phyloP scores from a whole-genome alignment of 1,140 invertebrate genomes.

The Hycleus cichorii region DNA sequence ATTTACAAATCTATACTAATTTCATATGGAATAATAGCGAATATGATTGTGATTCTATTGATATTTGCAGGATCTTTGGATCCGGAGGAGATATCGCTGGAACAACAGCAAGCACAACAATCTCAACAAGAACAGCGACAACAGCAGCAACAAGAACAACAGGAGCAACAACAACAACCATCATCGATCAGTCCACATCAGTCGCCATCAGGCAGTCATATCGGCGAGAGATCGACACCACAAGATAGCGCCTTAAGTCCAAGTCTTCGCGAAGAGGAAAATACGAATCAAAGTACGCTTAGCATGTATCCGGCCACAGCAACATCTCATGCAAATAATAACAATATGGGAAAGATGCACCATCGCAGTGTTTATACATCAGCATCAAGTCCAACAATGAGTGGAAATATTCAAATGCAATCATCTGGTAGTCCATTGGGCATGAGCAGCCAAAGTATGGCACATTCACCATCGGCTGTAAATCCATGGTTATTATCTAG shows the following conservation, averaged over 20 bases:
- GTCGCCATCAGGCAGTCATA: slow-evolving; percentile 33
- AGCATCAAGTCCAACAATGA: slow-evolving; percentile 31
- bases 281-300: slow-evolving; percentile 57
- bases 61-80: slow-evolving; percentile 63
- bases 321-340: slow-evolving; percentile 41
- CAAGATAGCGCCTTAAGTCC: slow-evolving; percentile 42
- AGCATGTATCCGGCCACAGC: slow-evolving; percentile 51
- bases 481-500: slow-evolving; percentile 46
- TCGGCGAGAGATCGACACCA: slow-evolving; percentile 42
- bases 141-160: slow-evolving; percentile 20
- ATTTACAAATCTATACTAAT: no score
- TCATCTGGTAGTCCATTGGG: slow-evolving; percentile 31
- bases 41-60: not conserved
- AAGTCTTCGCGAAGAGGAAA: slow-evolving; percentile 63
- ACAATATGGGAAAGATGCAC: slow-evolving; percentile 41
- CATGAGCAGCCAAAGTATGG: slow-evolving; percentile 26
- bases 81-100: slow-evolving; percentile 66
- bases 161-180: slow-evolving; percentile 13
- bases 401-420: slow-evolving; percentile 31
- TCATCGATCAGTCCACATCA: slow-evolving; percentile 37
- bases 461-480: slow-evolving; percentile 37
- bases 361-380: slow-evolving; percentile 36
- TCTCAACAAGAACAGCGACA: slow-evolving; percentile 12
- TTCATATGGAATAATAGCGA: no score
- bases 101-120: slow-evolving; percentile 36